Evolutionary conservation across 2,888 invertebrate genomes (phyloP), one percentile per base, ranked within the genome.

Genomic region (Keiferia lycopersicella): DNA sequence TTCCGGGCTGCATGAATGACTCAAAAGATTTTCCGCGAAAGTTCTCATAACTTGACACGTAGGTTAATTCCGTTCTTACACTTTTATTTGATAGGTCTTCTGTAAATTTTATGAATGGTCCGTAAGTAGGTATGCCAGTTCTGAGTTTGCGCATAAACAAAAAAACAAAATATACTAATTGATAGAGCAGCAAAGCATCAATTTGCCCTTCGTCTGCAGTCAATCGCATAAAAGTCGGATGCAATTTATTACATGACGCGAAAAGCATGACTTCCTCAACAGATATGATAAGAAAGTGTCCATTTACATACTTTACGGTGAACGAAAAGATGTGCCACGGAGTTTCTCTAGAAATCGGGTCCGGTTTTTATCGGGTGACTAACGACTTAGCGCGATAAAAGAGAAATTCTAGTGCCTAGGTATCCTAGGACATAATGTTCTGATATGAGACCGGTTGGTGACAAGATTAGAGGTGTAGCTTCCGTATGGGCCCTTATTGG

Each of bases 361-460:
- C 62, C 62, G 16, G 63, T 63, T 63, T 48, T 58, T 58, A 63
- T 63, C 62, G 20, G 34, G 53, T 62, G 53, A 53, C 63, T 63
- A 63, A 63, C 57, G 38, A 48, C 60, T 41, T 48, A 60, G 22
- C 22, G 58, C 50, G 63, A 58, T 63, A 63, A 58, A 58, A 63
- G 63, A 63, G 63, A 63, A 63, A 59, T 59, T 39, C 39, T 45
- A 45, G 45, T 45, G 45, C 45, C 45, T 45, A 45, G 22, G 22
- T 53, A 53, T 53, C 51, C 22, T 59, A 41, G 39, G 41, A 59
- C 39, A 57, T 59, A 41, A 41, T 20, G 41, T 59, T 39, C 59
- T 41, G 56, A 56, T 56, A 56, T 26, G 30, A n/a, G 56, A 56
- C 56, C 56, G 56, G 56, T 56, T 16, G 56, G 56, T 34, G 56